Base-by-base conservation (phyloP, 2,888 invertebrate genomes). In the Chouioia cunea region DNA sequence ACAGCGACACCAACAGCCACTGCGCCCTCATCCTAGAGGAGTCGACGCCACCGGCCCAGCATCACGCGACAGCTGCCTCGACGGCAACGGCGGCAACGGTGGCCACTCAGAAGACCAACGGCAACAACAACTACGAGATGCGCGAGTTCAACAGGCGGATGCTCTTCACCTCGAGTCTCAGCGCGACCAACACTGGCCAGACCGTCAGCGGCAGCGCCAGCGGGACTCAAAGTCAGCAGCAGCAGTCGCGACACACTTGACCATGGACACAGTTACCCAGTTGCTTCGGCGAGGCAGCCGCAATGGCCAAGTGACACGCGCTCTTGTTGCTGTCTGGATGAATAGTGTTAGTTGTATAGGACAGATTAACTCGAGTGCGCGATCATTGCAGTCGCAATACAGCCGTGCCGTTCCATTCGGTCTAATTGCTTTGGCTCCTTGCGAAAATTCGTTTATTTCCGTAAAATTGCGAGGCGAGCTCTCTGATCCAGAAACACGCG, bases 111-210 rank as follows among this genome's bases (percentile, higher is more conserved):
- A 91, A 91, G 83, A 90, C 90, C 72, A 92, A 92, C 85, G 92
- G 92, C 63, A 93, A 93, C 86, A 93, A 93, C 85, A 93, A 92
- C 82, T 93, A 93, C 86, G 93, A 93, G 85, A 90, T 93, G 89
- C 89, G 92, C 60, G 93, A 93, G 86, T 89, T 93, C 80, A 91
- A 88, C 69, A 77, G 84, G 58, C 78, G 83, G 71, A 75, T 86
- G 75, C 76, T 85, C 75, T 76, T 83, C 70, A 81, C 83, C 69
- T 84, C 82, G 67, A 82, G 83, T 20, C 78, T 79, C 43, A 77
- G 86, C 87, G 27, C n/a, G n/a, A n/a, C n/a, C n/a, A n/a, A 73
- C 88, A 86, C 85, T 85, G 86, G 81, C 88, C 86, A 48, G 3
- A 85, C 85, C 86, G 81, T 87, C 86, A 74, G 22, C 46, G 14